Evolutionary conservation across 2,797 vertebrate species (phyloP).

Genomic region (Forpus xanthops): DNA sequence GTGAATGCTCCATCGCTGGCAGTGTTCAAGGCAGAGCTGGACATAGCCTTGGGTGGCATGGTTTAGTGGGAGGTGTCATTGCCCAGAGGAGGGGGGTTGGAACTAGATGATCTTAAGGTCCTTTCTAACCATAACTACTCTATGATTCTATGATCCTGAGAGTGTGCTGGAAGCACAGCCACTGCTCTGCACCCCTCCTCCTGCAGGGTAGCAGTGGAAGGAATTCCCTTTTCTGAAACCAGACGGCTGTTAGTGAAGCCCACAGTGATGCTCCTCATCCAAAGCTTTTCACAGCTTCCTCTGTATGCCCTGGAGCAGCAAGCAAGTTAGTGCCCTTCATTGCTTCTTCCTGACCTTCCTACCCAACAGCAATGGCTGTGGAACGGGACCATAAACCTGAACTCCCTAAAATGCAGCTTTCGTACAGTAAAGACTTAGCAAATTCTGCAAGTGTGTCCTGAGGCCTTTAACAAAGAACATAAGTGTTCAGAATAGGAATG

Average conservation of each 20-base stretch:
- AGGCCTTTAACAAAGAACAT: background rate
- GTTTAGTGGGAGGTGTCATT: too few relatives aligned
- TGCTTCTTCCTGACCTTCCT: background rate
- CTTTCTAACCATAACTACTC: too few relatives aligned
- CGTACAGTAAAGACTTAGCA: background rate
- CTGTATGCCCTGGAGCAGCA: background rate
- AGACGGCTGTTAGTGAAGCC: background rate
- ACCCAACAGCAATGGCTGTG: background rate
- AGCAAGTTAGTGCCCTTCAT: background rate
- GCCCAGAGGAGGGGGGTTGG: too few relatives aligned
- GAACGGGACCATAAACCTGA: background rate
- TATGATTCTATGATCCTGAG: background rate
- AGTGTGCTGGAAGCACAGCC: background rate
- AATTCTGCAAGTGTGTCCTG: accelerated
- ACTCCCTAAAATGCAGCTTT: background rate
- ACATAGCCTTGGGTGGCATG: too few relatives aligned
- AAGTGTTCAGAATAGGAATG: background rate
- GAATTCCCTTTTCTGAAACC: background rate
- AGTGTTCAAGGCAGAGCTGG: too few relatives aligned
- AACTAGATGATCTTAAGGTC: too few relatives aligned
- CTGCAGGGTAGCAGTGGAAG: background rate
- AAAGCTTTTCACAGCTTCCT: background rate
- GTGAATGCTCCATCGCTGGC: too few relatives aligned
- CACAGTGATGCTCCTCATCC: background rate
- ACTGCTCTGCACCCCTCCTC: background rate